These are phyloP conservation scores for Sula dactylatra DNA, from an alignment of 2,113 vertebrate genomes.

Conservation along the genomic window DNA sequence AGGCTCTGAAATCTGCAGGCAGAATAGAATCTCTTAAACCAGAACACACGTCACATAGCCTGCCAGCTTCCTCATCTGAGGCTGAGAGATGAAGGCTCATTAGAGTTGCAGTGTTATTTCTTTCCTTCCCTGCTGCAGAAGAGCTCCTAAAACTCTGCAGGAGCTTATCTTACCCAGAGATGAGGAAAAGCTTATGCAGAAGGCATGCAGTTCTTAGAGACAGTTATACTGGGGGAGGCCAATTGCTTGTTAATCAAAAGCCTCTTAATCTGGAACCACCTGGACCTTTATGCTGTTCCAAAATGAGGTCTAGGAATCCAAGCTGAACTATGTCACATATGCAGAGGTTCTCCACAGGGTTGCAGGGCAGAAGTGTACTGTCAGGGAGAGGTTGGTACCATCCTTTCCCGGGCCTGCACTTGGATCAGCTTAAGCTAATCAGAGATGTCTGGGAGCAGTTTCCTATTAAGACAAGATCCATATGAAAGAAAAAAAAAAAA, in stretches of 20 bases:
- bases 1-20: background rate
- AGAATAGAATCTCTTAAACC: background rate
- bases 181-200: conserved; percentile 1
- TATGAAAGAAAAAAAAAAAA: background rate
- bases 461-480: background rate
- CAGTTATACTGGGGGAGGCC: background rate
- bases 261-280: conserved; percentile 57
- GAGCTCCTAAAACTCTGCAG: conserved; percentile 41
- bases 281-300: background rate
- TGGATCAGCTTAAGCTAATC: background rate
- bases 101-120: background rate
- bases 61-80: background rate
- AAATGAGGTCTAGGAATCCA: background rate
- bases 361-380: background rate
- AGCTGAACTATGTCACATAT: background rate
- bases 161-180: conserved; percentile 25
- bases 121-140: conserved; percentile 39
- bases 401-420: background rate
- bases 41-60: background rate
- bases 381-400: background rate
- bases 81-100: background rate
- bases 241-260: conserved; percentile 55
- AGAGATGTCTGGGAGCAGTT: background rate
- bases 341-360: background rate
- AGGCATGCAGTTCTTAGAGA: conserved; percentile 4